Conservation (phyloP, 2,888 invertebrate genomes). For the Phoronis australis region DNA sequence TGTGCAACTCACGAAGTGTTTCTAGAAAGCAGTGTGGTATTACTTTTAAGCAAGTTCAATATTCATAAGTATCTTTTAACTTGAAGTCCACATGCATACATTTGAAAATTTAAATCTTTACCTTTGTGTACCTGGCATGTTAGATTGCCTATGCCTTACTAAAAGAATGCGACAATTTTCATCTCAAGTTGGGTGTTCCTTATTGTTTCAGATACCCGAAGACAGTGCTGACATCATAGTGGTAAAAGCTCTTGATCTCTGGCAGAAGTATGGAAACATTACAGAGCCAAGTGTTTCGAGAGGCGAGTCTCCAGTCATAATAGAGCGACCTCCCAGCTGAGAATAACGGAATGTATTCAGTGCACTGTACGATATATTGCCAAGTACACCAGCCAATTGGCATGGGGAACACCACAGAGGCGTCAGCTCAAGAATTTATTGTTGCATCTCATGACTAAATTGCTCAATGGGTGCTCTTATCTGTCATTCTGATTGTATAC, state of each 20-base stretch:
- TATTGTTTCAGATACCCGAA: conserved; percentile 66
- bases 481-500: too few relatives aligned
- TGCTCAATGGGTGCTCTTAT: too few relatives aligned
- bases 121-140: conserved; percentile 1
- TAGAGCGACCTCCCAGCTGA: conserved; percentile 19
- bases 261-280: conserved; percentile 72
- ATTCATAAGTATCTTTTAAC: neutral
- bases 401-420: too few relatives aligned
- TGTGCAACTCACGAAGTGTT: too few relatives aligned
- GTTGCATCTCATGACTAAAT: too few relatives aligned
- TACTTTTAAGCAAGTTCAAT: neutral
- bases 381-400: too few relatives aligned
- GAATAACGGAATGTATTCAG: too few relatives aligned
- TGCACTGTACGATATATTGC: too few relatives aligned
- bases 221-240: conserved; percentile 77
- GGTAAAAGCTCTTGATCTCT: conserved; percentile 78
- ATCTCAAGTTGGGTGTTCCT: too few relatives aligned
- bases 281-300: conserved; percentile 19
- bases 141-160: neutral
- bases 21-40: neutral
- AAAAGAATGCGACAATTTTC: too few relatives aligned
- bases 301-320: conserved; percentile 26
- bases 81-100: neutral
- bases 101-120: neutral
- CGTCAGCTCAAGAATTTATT: too few relatives aligned